A percentile compares a stretch with the other conserved stretches of the same genome.
Conservation (phyloP, 2,113 vertebrate genomes). For the Garra rufa region DNA sequence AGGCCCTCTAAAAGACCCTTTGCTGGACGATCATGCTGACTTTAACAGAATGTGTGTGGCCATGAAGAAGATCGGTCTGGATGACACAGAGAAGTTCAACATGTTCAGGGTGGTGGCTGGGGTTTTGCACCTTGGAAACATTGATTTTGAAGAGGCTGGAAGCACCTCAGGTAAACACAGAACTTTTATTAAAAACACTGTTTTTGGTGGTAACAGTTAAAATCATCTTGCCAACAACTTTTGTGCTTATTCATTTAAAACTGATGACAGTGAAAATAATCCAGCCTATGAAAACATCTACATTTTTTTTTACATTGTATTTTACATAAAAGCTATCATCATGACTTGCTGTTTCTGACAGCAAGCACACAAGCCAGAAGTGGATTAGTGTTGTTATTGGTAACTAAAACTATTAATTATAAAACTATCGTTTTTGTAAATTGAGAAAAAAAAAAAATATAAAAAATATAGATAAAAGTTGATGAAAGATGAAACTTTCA, state of each 20-base stretch:
- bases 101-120: constrained; percentile 96
- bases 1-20: constrained; percentile 92
- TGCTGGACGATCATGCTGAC: constrained; percentile 94
- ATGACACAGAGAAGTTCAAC: constrained; percentile 92
- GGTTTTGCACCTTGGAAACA: constrained; percentile 95
- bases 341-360: too few relatives aligned
- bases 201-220: not conserved
- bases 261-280: not conserved
- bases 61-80: constrained; percentile 97
- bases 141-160: constrained; percentile 97
- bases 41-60: constrained; percentile 93
- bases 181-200: not conserved
- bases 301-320: not conserved
- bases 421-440: not conserved
- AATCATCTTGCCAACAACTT: not conserved
- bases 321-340: not conserved
- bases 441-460: not conserved
- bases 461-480: too few relatives aligned
- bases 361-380: not conserved
- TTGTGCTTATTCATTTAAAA: not conserved
- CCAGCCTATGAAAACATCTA: not conserved
- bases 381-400: not conserved
- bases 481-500: too few relatives aligned
- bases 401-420: not conserved
- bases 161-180: constrained; percentile 87